Conservation (phyloP, 2,888 invertebrate species). For the Clunio marinus region DNA sequence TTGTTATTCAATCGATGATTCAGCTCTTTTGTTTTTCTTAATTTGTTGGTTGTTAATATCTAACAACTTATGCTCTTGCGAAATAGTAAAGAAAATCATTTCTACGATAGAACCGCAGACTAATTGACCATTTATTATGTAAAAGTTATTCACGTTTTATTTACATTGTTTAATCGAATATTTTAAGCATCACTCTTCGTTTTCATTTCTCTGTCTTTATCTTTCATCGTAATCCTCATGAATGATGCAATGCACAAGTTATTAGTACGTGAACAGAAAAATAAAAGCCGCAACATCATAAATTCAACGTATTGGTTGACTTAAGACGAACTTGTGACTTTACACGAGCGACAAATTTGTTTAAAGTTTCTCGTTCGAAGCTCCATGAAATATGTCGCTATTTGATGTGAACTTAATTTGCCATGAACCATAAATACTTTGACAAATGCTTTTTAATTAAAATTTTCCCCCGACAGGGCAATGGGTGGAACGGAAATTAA, state of each 20-base stretch:
- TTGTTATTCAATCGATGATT: neutral
- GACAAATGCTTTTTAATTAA: neutral
- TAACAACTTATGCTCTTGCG: no score
- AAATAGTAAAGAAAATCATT: neutral
- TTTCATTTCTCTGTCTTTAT: neutral
- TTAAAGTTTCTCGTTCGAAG: neutral
- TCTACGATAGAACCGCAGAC: neutral
- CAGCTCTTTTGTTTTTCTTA: no score
- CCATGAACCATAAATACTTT: neutral
- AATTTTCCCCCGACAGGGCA: neutral
- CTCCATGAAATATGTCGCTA: neutral
- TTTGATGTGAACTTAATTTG: neutral
- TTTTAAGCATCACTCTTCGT: neutral
- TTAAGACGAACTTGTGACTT: neutral
- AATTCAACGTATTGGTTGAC: no score
- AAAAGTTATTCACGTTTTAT: conserved; percentile 10
- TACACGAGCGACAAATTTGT: neutral
- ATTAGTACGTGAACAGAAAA: neutral
- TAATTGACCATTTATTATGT: conserved; percentile 3
- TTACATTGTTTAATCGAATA: conserved; percentile 3
- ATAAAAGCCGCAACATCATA: neutral
- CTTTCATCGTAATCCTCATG: neutral
- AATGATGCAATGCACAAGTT: conserved; percentile 1
- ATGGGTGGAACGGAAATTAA: neutral
- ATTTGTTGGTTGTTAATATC: no score